phyloP scores from a whole-genome alignment of 2,113 vertebrate genomes.

The Lichenostomus cassidix region DNA sequence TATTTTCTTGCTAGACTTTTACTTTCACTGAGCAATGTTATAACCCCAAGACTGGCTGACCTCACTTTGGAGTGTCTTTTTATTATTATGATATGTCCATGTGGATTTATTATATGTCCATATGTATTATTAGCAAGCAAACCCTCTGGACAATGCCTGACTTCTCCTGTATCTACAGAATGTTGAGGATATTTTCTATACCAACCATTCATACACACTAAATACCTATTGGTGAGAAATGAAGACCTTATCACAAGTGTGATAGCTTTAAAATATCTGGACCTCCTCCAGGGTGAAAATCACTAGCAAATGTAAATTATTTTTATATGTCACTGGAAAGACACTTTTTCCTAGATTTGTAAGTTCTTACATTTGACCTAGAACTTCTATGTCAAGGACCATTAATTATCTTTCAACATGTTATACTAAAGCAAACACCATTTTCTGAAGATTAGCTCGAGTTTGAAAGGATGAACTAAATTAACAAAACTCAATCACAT shows the following conservation, averaged over 20 bases:
- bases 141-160: not conserved
- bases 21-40: not conserved
- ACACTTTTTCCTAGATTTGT: not conserved
- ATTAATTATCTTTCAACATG: not conserved
- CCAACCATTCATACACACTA: not conserved
- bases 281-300: not conserved
- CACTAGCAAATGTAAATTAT: not conserved
- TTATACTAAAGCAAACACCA: not conserved
- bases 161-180: not conserved
- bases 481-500: not conserved
- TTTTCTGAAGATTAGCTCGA: not conserved
- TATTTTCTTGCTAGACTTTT: not conserved
- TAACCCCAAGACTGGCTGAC: not conserved
- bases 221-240: not conserved
- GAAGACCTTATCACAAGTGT: not conserved
- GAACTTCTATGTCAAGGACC: slow-evolving; percentile 9
- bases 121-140: not conserved
- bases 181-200: fast-evolving
- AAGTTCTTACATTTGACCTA: slow-evolving; percentile 3
- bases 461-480: not conserved
- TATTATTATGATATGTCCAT: too few relatives aligned
- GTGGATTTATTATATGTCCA: too few relatives aligned
- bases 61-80: not conserved
- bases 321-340: not conserved
- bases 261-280: not conserved